phyloP scores from a whole-genome alignment of 2,797 vertebrate species.

The Mormyrops attenuatus region DNA sequence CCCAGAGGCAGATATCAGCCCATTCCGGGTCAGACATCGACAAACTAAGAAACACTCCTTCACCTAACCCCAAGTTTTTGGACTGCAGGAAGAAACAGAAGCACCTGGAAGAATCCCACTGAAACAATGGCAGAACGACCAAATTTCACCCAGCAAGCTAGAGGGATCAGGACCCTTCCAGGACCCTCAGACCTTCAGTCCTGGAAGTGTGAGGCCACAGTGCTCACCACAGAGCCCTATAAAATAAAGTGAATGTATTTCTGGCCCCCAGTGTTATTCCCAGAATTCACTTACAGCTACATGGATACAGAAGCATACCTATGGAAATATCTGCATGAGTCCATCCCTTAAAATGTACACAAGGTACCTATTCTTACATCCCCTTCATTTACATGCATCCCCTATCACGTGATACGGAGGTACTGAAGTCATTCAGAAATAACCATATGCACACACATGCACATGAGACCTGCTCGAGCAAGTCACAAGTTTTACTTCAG shows the following conservation, averaged over 20 bases:
- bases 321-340: background rate
- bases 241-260: background rate
- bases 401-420: background rate
- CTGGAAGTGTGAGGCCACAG: background rate
- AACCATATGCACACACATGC: background rate
- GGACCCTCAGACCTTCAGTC: background rate
- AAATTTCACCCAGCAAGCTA: background rate
- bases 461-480: background rate
- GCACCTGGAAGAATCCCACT: background rate
- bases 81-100: background rate
- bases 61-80: background rate
- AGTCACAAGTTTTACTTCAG: background rate
- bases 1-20: background rate
- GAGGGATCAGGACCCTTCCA: background rate
- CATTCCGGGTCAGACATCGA: background rate
- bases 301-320: background rate
- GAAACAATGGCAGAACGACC: background rate
- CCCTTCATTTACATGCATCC: background rate
- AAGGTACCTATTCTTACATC: background rate
- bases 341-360: background rate
- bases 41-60: background rate
- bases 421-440: background rate
- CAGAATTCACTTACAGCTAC: background rate
- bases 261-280: background rate
- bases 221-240: background rate